Base-by-base conservation (phyloP, 2,888 invertebrate genomes). In the Serrognathus titanus region DNA sequence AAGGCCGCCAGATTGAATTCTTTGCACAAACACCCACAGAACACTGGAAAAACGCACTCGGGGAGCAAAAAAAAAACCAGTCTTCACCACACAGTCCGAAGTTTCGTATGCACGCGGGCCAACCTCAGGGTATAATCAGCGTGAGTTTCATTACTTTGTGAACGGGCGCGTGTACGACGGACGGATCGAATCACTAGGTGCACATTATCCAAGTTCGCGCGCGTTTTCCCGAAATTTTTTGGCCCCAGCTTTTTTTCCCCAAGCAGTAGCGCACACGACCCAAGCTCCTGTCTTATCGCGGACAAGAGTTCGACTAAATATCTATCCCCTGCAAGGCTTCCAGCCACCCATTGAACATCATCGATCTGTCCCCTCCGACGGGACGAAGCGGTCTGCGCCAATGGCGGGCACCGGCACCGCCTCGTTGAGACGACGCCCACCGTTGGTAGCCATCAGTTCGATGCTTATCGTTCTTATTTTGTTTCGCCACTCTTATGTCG, bases 381-480 rank as follows among this genome's bases (percentile, higher is more conserved):
- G 39, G 53, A 12, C 31, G 12, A 13, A 51, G 60, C 52, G 53
- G 46, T 60, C 48, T 48, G 45, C 49, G 11, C 58, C 75, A 75
- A 75, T 74, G 72, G 60, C 61, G 24, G 10, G 10, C 53, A 51
- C 47, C 4, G 37, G 64, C 48, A 53, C 69, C 75, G 74, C 75
- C 75, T 63, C 51, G 51, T 49, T 48, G 41, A 59, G 55, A 67
- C 68, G 64, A 69, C 73, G 65, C 76, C 76, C 64, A 64, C 66
- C 67, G 67, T 74, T 74, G 77, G 77, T 75, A 76, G 77, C 77
- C 77, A 77, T 77, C 75, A 77, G 75, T 68, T 71, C 69, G 77
- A 77, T 77, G 59, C 72, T 75, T 77, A 77, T 77, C 77, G 71
- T 57, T 45, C 51, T 51, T 52, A 51, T 55, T 58, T 58, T 58